Conservation (phyloP, 2,113 vertebrate genomes). For the Balaeniceps rex region DNA sequence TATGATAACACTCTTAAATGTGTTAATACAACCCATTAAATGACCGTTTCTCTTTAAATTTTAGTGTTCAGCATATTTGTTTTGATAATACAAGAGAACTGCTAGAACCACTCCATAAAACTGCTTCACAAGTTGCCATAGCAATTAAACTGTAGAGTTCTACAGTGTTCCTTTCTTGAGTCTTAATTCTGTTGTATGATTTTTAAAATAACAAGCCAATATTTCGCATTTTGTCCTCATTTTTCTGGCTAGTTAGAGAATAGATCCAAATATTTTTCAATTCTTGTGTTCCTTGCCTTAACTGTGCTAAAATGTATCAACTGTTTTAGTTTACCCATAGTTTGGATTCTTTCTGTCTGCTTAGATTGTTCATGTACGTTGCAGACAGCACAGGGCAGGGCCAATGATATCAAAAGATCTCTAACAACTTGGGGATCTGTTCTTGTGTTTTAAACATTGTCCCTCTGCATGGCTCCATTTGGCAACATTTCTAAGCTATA, state of each 20-base stretch:
- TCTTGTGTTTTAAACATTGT: not conserved
- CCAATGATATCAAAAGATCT: not conserved
- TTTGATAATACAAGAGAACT: constrained; percentile 55
- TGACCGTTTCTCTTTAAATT: constrained; percentile 52
- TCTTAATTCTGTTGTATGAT: constrained; percentile 1
- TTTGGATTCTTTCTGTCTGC: not conserved
- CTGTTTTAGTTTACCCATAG: not conserved
- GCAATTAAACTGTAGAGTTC: constrained; percentile 14
- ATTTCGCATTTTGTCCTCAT: not conserved
- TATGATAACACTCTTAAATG: constrained; percentile 23
- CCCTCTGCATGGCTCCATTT: not conserved
- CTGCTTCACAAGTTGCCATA: constrained; percentile 50
- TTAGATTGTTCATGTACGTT: not conserved
- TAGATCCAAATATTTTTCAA: not conserved
- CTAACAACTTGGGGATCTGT: not conserved
- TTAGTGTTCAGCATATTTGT: constrained; percentile 56
- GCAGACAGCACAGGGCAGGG: not conserved
- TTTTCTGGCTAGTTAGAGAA: not conserved
- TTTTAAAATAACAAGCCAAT: constrained; percentile 32
- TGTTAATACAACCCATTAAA: constrained; percentile 50
- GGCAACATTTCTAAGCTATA: not conserved
- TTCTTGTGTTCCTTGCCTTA: not conserved
- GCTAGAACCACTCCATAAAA: constrained; percentile 46
- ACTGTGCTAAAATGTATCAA: not conserved
- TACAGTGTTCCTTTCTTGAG: not conserved